These are phyloP conservation scores for Steatornis caripensis DNA, from an alignment of 2,113 vertebrate species.

Conservation along the genomic window DNA sequence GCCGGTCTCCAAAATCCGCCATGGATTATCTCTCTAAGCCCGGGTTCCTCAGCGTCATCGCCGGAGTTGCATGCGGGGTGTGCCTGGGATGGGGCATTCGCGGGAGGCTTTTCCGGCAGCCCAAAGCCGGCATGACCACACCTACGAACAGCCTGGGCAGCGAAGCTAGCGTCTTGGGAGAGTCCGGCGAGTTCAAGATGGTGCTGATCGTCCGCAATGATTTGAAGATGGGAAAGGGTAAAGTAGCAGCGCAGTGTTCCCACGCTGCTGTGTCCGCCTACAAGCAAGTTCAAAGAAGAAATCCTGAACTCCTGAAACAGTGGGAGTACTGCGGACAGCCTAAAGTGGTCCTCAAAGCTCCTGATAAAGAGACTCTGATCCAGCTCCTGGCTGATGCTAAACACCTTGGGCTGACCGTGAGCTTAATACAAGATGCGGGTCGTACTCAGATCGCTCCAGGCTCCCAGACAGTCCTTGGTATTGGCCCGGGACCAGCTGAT, in stretches of 20 bases:
- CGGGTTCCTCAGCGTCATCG: conserved; percentile 68
- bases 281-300: conserved; percentile 85
- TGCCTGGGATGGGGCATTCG: conserved; percentile 87
- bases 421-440: conserved; percentile 94
- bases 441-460: conserved; percentile 94
- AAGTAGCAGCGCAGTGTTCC: conserved; percentile 92
- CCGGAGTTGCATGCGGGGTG: conserved; percentile 83
- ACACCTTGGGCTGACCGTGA: conserved; percentile 83
- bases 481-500: conserved; percentile 88
- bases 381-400: conserved; percentile 83
- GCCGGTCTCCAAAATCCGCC: neutral
- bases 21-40: conserved; percentile 79
- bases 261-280: conserved; percentile 93
- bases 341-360: conserved; percentile 92
- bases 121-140: neutral
- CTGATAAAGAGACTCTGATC: conserved; percentile 83
- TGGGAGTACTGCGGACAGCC: conserved; percentile 97
- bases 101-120: neutral
- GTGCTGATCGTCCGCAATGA: conserved; percentile 89
- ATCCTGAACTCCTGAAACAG: conserved; percentile 85
- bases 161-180: conserved; percentile 81
- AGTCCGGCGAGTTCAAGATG: conserved; percentile 92
- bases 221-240: conserved; percentile 97
- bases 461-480: conserved; percentile 89
- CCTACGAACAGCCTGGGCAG: neutral